Base-by-base conservation (phyloP, 2,113 vertebrate genomes). In the Zosterops borbonicus region DNA sequence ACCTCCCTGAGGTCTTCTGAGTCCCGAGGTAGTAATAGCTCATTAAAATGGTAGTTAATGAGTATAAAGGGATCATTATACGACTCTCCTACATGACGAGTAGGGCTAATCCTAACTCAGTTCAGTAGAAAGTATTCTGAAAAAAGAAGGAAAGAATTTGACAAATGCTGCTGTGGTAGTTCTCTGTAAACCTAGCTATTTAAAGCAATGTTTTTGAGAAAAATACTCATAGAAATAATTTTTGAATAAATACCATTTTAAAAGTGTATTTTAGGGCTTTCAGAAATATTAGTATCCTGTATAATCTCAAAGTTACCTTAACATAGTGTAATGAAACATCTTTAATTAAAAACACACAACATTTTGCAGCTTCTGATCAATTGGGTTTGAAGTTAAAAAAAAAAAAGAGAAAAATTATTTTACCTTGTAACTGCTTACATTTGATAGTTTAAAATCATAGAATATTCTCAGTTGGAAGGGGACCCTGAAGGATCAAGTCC, bases 21-120 rank as follows among this genome's bases (percentile, higher is more conserved):
- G 78, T 96, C 95, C 95, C 91, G 59, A 92, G 95, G 84, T 96
- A 97, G 95, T 97, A 95, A 97, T 96, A 96, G 93, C 94, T 96
- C 91, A 95, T 96, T 96, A 97, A 97, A 96, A 96, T 95, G 91
- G 94, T 96, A 95, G 95, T 96, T 95, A 97, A 92, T 95, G 96
- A 96, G 91, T 92, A 95, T 97, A 95, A 94, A 92, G 93, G 89
- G 58, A 91, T 97, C 89, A 95, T 95, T 95, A 95, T 92, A 74
- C 0, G 20, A 83, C 77, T 96, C 63, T 84, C 23, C 73, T 97
- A 76, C 87, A 65, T 85, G 67, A 76, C 0, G 17, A 52, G 91
- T 95, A 74, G 50, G 74, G 50, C 94, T 94, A 95, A 94, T 92
- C 70, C 74, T 76, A 95, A 96, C 89, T 94, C 59, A 95, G 90